Evolutionary conservation across 2,113 vertebrate genomes (phyloP), one percentile per base, ranked within the genome.

Genomic region (Xyrauchen texanus): DNA sequence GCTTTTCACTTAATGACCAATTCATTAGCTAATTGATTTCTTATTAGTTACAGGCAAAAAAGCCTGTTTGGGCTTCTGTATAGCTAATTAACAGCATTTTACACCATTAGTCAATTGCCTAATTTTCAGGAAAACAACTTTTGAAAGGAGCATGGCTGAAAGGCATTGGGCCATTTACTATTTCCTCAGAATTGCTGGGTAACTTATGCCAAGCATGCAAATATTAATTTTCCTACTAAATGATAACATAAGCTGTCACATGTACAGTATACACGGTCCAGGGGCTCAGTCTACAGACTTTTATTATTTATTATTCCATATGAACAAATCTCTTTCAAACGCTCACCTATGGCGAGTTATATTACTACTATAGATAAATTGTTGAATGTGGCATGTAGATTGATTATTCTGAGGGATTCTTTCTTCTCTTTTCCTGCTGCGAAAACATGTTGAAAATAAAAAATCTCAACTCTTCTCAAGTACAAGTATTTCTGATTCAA

Each of bases 1-100:
- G 95, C 95, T 94, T 92, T 92, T 93, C 94, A 91, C 92, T 93
- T 96, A 97, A 96, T 94, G 95, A 94, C 94, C 96, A 97, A 96
- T 98, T 99, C 96, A 98, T 98, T 97, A 97, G 93, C 96, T 97
- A 98, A 99, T 98, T 97, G 96, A 98, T 99, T 97, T 97, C 95
- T 96, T 95, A 98, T 98, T 98, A 98, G 95, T 96, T 95, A 94
- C 94, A 93, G 95, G 95, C 93, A 95, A 93, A 93, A 91, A 94
- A 93, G 92, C 93, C 93, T 92, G 94, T 93, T 93, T 93, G 93
- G 93, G 93, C 91, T 92, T 93, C 93, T 92, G 91, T 91, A 90
- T 93, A 86, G 92, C 90, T 95, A 95, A 97, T 98, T 96, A 97
- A 95, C 94, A 89, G 90, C 95, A 90, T 96, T 95, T 76, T 95